Conservation (phyloP, 2,888 invertebrate genomes). For the Acronicta alni region DNA sequence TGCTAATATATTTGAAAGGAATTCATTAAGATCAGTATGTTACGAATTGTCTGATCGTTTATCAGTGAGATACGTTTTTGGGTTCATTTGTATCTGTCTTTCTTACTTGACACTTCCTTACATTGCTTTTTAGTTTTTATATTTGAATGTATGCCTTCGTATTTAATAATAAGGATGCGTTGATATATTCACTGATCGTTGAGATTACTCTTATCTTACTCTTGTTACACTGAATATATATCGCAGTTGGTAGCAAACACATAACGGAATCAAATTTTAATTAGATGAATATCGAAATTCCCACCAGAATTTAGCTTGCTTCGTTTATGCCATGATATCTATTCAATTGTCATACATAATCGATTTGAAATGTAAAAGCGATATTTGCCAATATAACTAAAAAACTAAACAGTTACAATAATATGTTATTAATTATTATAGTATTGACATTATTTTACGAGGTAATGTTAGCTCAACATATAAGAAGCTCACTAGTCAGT, state of each 20-base stretch:
- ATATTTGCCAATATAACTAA: not conserved
- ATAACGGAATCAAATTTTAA: too few relatives aligned
- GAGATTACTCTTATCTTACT: too few relatives aligned
- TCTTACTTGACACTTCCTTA: slow-evolving; percentile 50
- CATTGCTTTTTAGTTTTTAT: slow-evolving; percentile 44
- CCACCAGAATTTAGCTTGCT: too few relatives aligned
- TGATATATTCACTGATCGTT: too few relatives aligned
- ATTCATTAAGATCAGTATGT: slow-evolving; percentile 35
- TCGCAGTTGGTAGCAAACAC: too few relatives aligned
- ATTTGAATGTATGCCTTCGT: slow-evolving; percentile 43
- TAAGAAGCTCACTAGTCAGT: slow-evolving; percentile 29
- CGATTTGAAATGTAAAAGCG: not conserved
- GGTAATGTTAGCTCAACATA: slow-evolving; percentile 16
- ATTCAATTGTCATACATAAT: not conserved
- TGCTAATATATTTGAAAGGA: slow-evolving; percentile 13
- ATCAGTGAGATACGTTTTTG: slow-evolving; percentile 52
- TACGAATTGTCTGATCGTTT: slow-evolving; percentile 50
- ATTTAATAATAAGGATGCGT: too few relatives aligned
- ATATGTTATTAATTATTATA: slow-evolving; percentile 1
- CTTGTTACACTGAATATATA: too few relatives aligned
- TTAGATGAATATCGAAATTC: too few relatives aligned
- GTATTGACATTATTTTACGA: slow-evolving; percentile 21
- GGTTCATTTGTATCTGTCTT: slow-evolving; percentile 62
- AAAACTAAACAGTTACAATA: slow-evolving; percentile 9
- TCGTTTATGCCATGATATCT: too few relatives aligned